Evolutionary conservation across 2,113 vertebrate genomes (phyloP), one percentile per base, ranked within the genome.

Genomic region (Cryptomyrus ogoouensis): DNA sequence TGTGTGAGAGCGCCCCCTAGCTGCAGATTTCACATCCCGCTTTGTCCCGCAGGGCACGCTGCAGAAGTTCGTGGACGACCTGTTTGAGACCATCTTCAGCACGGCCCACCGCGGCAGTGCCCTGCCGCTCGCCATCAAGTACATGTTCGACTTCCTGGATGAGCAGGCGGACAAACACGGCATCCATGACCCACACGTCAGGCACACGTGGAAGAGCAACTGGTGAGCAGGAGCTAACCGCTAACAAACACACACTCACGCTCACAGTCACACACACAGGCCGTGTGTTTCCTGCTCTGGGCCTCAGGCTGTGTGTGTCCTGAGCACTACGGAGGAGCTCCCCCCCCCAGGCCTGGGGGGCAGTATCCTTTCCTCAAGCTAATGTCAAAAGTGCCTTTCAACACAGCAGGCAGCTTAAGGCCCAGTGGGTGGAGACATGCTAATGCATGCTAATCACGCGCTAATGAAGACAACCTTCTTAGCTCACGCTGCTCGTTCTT

Each of bases 151-250:
- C 92, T 99, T 99, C 94, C 95, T 99, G 93, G 98, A 99, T 1
- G 98, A 99, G 93, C 98, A 99, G 94, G 98, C 98, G 0, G 98
- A 99, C 93, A 99, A 98, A 92, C 98, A 99, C 91, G 96, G 95
- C 95, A 99, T 99, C 92, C 97, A 99, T 0, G 98, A 99, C 93
- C 98, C 98, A 0, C 98, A 99, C 0, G 98, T 99, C 89, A 95
- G 98, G 88, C 98, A 99, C 95, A 99, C 98, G 92, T 99, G 98
- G 98, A 99, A 99, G 93, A 99, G 98, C 95, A 99, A 99, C 94
- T 99, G 98, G 98, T 99, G 94, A 97, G 98, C 19, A 17, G 13
- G 46, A 1, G 31, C 19, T 8, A 53, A 3, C 1, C 77, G 35
- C 44, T 53, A 12, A 53, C 42, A 85, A 19, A n/a, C 89, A 5